Evolutionary conservation across 2,888 invertebrate genomes (phyloP), one percentile per base, ranked within the genome.

Genomic region (Endomychus coccineus): DNA sequence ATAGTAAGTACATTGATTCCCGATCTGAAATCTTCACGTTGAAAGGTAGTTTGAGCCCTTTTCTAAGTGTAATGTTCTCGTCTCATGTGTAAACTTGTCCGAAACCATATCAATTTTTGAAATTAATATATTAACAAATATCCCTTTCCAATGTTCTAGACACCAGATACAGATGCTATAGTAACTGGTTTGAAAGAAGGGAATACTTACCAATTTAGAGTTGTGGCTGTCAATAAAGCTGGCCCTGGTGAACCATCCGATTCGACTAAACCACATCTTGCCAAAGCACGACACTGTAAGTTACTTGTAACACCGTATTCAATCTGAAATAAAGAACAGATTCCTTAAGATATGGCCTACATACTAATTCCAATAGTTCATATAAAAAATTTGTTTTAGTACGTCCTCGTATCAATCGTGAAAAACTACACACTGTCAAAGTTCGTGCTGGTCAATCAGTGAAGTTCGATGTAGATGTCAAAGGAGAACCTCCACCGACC

Each of bases 401-500:
- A 62, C 91, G 94, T 67, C 98, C 98, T 28, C 75, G 77, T 51
- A 97, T 98, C 62, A 94, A 96, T 66, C 83, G 95, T 42, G 91
- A 92, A 49, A 92, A 94, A 69, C 74, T 96, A 64, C 82, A 86
- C 43, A 81, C 84, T 1, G 73, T 92, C 0, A 85, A 86, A 57
- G 83, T 96, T 3, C 83, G 94, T 51, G 90, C 91, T 13, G 94
- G 96, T 1, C 84, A 90, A 57, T 71, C 81, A 6, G 83, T 96
- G 52, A 90, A 86, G 55, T 75, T 96, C 54, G 92, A 94, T 60
- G 91, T 97, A 2, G 90, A 94, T 64, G 86, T 94, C 49, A 83
- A 86, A 61, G 98, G 97, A 60, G 97, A 98, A 71, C 98, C 98
- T 31, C 85, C 91, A 56, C 97, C 98, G 67, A 82, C 79, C 46